phyloP scores from a whole-genome alignment of 2,113 vertebrate genomes.

The Hippocampus zosterae region DNA sequence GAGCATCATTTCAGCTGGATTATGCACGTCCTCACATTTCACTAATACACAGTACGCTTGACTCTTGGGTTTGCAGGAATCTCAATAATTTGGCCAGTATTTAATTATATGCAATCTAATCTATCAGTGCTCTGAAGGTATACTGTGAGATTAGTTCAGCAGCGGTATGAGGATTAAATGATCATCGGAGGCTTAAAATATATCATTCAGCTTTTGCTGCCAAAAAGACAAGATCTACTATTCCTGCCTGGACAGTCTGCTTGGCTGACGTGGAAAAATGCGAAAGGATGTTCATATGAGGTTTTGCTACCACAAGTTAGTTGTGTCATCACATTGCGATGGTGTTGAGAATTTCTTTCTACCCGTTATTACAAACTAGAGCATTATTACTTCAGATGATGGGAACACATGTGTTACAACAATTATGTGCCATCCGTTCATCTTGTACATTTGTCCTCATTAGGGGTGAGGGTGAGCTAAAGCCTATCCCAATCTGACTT shows the following conservation, averaged over 20 bases:
- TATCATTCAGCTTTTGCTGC: constrained; percentile 50
- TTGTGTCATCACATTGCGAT: not conserved
- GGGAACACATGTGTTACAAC: not conserved
- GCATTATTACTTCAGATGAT: not conserved
- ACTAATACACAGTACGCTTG: constrained; percentile 51
- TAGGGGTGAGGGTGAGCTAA: too few relatives aligned
- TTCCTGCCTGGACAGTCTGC: constrained; percentile 49
- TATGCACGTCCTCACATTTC: constrained; percentile 48
- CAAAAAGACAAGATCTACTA: constrained; percentile 55
- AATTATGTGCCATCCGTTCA: not conserved
- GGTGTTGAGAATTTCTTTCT: not conserved
- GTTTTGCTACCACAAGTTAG: not conserved
- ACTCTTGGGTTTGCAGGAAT: constrained; percentile 38
- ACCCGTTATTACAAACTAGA: not conserved
- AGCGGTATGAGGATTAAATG: constrained; percentile 66
- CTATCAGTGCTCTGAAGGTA: constrained; percentile 48
- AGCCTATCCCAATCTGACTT: too few relatives aligned
- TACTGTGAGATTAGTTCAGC: constrained; percentile 58
- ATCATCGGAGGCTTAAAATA: constrained; percentile 62
- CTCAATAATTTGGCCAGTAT: constrained; percentile 54
- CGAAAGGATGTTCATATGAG: not conserved
- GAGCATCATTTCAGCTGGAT: constrained; percentile 60
- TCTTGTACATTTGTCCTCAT: not conserved
- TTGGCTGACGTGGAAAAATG: constrained; percentile 4
- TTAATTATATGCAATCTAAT: constrained; percentile 60